These are phyloP conservation scores for Solenopsis invicta DNA, from an alignment of 1,140 invertebrate genomes.

Conservation along the genomic window DNA sequence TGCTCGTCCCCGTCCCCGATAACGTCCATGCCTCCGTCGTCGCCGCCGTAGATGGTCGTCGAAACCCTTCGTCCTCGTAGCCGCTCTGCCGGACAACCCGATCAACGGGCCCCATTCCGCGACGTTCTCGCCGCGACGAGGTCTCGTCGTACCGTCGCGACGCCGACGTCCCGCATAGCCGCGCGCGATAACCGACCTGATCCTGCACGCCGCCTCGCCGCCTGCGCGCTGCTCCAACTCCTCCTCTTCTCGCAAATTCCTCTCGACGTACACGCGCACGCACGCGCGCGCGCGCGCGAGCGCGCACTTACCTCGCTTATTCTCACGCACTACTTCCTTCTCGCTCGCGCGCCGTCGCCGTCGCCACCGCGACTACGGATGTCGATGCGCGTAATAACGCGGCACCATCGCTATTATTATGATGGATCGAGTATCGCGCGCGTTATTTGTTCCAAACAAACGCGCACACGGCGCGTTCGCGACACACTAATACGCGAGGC, in stretches of 20 bases:
- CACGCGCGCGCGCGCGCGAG: neutral
- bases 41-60: conserved; percentile 68
- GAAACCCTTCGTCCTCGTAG: conserved; percentile 72
- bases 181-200: conserved; percentile 16
- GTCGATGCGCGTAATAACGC: conserved; percentile 12
- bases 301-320: neutral
- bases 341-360: conserved; percentile 48
- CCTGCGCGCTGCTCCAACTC: too few relatives aligned
- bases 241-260: too few relatives aligned
- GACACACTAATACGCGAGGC: neutral
- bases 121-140: conserved; percentile 67
- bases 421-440: conserved; percentile 24
- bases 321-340: conserved; percentile 62
- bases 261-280: too few relatives aligned
- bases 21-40: conserved; percentile 85
- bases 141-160: too few relatives aligned
- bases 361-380: neutral
- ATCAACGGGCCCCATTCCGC: conserved; percentile 85
- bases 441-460: too few relatives aligned
- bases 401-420: neutral
- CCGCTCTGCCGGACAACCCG: conserved; percentile 80
- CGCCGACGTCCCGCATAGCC: too few relatives aligned
- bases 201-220: conserved; percentile 20
- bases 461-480: neutral
- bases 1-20: conserved; percentile 86